Conservation (phyloP, 1,140 invertebrate species). For the Drosophila bipectinata region DNA sequence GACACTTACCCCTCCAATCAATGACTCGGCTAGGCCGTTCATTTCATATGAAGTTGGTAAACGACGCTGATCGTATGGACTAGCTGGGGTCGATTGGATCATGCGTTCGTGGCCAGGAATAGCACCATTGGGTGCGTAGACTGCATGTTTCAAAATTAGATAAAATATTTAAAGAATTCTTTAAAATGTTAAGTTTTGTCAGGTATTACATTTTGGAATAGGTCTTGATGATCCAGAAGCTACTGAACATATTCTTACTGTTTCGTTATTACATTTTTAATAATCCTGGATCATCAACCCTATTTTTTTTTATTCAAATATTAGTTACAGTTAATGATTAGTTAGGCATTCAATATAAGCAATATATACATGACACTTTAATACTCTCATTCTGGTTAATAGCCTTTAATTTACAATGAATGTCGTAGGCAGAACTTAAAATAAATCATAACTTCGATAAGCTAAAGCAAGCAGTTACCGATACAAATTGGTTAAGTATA, state of each 20-base stretch:
- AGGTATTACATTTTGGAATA: conserved; percentile 16
- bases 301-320: conserved; percentile 5
- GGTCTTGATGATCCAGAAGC: conserved; percentile 58
- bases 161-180: not conserved
- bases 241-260: no score
- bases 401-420: conserved; percentile 12
- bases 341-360: conserved; percentile 66
- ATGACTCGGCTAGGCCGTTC: conserved; percentile 95
- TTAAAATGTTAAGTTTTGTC: not conserved
- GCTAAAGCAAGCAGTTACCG: conserved; percentile 61
- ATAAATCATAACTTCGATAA: conserved; percentile 45
- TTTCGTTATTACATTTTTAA: no score
- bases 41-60: conserved; percentile 89
- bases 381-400: conserved; percentile 39
- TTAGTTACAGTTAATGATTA: conserved; percentile 48
- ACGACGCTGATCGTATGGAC: conserved; percentile 88
- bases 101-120: conserved; percentile 87
- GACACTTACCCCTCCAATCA: conserved; percentile 92
- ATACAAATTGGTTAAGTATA: conserved; percentile 26
- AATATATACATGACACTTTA: conserved; percentile 36
- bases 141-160: conserved; percentile 41
- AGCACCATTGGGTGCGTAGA: conserved; percentile 86
- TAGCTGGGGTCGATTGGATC: conserved; percentile 91
- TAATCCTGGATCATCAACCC: conserved; percentile 66
- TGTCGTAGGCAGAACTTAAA: conserved; percentile 41